Percentiles rank a stretch among this genome's conserved stretches.
Conservation (phyloP, 2,888 invertebrate species). For the Halictus quadricinctus region DNA sequence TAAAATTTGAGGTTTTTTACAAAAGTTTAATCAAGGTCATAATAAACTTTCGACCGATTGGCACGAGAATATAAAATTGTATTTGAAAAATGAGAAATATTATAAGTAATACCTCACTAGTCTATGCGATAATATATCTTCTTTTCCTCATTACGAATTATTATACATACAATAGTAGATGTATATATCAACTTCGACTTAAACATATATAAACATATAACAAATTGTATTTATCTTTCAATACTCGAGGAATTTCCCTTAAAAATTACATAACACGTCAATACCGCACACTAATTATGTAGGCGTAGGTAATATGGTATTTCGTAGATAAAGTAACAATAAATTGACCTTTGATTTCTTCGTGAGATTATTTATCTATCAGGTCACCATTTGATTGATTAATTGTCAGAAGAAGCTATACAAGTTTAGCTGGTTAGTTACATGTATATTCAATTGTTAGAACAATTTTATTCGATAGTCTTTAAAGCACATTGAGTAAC, state of each 20-base stretch:
- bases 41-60: conserved; percentile 35
- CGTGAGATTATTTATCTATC: conserved; percentile 37
- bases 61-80: conserved; percentile 60
- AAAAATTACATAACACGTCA: conserved; percentile 42
- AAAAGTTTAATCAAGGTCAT: conserved; percentile 28
- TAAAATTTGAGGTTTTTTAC: conserved; percentile 21
- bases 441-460: conserved; percentile 16
- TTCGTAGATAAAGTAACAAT: conserved; percentile 30
- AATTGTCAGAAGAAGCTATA: conserved; percentile 30
- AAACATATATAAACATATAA: conserved; percentile 48
- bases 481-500: conserved; percentile 40
- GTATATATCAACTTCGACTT: conserved; percentile 24
- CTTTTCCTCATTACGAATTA: conserved; percentile 13
- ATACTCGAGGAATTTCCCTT: conserved; percentile 40
- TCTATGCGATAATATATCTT: conserved; percentile 24
- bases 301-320: conserved; percentile 15
- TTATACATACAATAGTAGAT: conserved; percentile 5
- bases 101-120: conserved; percentile 35
- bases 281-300: conserved; percentile 28
- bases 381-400: conserved; percentile 44
- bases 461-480: conserved; percentile 28
- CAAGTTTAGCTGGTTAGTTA: conserved; percentile 16
- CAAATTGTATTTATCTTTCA: conserved; percentile 30
- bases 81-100: conserved; percentile 55
- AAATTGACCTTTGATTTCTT: conserved; percentile 39